Evolutionary conservation across 2,797 vertebrate genomes (phyloP), one percentile per base, ranked within the genome.

Genomic region (Bovichtus variegatus): DNA sequence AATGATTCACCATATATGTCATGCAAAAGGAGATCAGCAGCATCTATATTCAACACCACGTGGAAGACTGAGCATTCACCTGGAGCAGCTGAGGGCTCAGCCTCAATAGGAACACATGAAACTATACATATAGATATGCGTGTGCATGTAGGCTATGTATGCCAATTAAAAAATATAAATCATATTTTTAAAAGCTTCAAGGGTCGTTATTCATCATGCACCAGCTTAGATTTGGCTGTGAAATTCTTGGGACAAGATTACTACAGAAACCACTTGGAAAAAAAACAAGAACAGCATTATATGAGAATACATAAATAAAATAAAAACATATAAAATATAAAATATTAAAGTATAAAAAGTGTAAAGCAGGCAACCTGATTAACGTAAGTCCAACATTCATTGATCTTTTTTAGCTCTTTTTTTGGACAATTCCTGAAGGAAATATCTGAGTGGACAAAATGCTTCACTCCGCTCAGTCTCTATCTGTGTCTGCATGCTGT

Each of bases 1-100:
- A 74, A 66, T 93, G 91, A 93, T 85, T 93, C 87, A 92, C 72
- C 55, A n/a, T 71, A 43, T 63, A 67, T 60, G 50, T 71, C 73
- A 74, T 66, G 85, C 82, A 71, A 77, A 53, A 67, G 44, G 60
- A 41, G 67, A 63, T 41, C 27, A 21, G 60, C 63, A 38, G 55
- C 51, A 50, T 59, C n/a, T 61, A 18, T 25, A 47, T n/a, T 40
- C 40, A 59, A 62, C 36, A 31, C 18, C 58, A 58, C 34, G 54
- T 40, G 23, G 29, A 69, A 27, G 10, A n/a, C n/a, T 38, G 21
- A 50, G 25, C 31, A 40, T 67, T 55, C 72, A 84, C 78, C 74
- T 78, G 67, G 27, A 60, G 62, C 54, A 44, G 66, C 27, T 12
- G 13, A 16, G 53, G 63, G 59, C 9, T 62, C 47, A 36, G 44